Conservation (phyloP, 2,888 invertebrate genomes). For the Andrena trimmerana region DNA sequence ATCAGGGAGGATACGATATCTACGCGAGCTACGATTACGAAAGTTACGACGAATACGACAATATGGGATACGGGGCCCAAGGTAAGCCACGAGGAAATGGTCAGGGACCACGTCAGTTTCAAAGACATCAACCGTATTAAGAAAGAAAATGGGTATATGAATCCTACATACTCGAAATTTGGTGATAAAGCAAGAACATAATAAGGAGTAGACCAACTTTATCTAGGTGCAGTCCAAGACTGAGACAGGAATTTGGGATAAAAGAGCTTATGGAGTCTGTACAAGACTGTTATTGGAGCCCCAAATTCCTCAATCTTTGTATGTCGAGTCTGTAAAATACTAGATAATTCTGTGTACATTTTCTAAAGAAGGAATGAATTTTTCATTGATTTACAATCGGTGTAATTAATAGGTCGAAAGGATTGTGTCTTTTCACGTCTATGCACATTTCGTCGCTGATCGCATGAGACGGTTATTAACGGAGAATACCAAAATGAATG, state of each 20-base stretch:
- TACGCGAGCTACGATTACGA: slow-evolving; percentile 85
- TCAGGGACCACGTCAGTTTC: slow-evolving; percentile 84
- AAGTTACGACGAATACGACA: slow-evolving; percentile 83
- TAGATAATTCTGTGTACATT: slow-evolving; percentile 67
- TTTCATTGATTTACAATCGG: slow-evolving; percentile 54
- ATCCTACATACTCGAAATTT: slow-evolving; percentile 62
- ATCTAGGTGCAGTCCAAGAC: slow-evolving; percentile 61
- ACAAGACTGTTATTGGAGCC: slow-evolving; percentile 33
- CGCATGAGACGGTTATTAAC: slow-evolving; percentile 34
- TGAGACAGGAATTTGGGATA: slow-evolving; percentile 61
- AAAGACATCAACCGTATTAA: slow-evolving; percentile 85
- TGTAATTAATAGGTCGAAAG: slow-evolving; percentile 45
- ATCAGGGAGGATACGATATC: slow-evolving; percentile 83
- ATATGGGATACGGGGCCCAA: slow-evolving; percentile 79
- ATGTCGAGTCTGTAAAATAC: slow-evolving; percentile 64
- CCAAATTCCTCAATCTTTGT: slow-evolving; percentile 61
- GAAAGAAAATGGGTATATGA: slow-evolving; percentile 65
- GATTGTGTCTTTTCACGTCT: slow-evolving; percentile 57
- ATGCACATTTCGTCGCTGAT: slow-evolving; percentile 57
- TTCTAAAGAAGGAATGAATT: slow-evolving; percentile 51
- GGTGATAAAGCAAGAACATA: slow-evolving; percentile 75
- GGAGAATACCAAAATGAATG: slow-evolving; percentile 39
- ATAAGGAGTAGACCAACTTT: slow-evolving; percentile 71
- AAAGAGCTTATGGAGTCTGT: slow-evolving; percentile 39
- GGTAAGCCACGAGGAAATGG: slow-evolving; percentile 83